These are phyloP conservation scores for Ptychochromis oligacanthus DNA, from an alignment of 2,113 vertebrate genomes.

Conservation along the genomic window DNA sequence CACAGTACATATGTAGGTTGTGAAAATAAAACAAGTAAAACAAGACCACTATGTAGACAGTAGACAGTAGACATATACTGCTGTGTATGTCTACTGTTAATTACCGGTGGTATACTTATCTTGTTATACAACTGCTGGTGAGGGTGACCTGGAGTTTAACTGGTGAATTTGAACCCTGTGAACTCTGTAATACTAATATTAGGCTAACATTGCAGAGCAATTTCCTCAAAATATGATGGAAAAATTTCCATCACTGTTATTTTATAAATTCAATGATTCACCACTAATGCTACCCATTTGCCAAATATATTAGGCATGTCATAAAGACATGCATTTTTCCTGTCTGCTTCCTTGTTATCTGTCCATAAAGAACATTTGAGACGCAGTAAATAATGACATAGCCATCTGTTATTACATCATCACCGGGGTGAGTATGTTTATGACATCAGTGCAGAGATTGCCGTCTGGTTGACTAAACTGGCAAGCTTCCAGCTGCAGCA, in stretches of 20 bases:
- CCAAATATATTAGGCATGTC: background rate
- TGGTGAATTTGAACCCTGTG: background rate
- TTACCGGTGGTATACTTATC: background rate
- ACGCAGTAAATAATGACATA: conserved; percentile 7
- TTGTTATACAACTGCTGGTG: background rate
- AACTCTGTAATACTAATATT: background rate
- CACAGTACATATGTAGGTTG: background rate
- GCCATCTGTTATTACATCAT: conserved; percentile 39
- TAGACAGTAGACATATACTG: no score
- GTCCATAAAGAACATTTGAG: background rate
- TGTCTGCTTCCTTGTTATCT: background rate
- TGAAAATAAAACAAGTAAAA: background rate
- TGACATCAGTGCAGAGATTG: conserved; percentile 18
- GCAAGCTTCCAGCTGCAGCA: background rate
- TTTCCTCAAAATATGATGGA: background rate
- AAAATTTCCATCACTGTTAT: background rate
- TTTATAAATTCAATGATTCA: background rate
- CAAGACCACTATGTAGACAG: background rate
- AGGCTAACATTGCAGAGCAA: background rate
- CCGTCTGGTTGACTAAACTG: conserved; percentile 1
- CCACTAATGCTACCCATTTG: background rate
- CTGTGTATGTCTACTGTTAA: background rate
- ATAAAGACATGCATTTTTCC: background rate
- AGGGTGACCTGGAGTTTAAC: background rate
- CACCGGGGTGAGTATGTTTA: background rate